A percentile compares a stretch with the other conserved stretches of the same genome.
phyloP scores from a whole-genome alignment of 2,888 invertebrate genomes.

The Cotesia congregata region DNA sequence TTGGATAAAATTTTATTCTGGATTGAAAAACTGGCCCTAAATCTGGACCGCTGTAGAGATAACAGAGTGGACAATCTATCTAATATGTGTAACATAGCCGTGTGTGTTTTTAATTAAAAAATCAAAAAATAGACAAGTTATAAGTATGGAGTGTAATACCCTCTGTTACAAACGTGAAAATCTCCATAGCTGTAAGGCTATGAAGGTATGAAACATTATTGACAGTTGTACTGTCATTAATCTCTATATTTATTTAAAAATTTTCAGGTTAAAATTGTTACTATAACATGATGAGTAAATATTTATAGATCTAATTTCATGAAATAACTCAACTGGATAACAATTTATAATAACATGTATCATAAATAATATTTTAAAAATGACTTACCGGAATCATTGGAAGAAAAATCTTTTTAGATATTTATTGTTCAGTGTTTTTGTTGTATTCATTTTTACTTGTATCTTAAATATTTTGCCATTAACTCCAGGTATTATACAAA shows the following conservation, averaged over 20 bases:
- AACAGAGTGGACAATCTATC: too few relatives aligned
- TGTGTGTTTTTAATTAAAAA: too few relatives aligned
- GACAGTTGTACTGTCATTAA: background rate
- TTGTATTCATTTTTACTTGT: slow-evolving; percentile 69
- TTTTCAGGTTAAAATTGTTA: background rate
- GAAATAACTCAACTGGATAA: background rate
- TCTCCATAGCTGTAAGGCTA: too few relatives aligned
- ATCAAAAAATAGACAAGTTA: too few relatives aligned
- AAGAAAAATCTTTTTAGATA: slow-evolving; percentile 63
- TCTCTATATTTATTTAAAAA: background rate
- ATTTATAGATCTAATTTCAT: too few relatives aligned
- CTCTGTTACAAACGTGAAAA: too few relatives aligned
- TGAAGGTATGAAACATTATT: background rate
- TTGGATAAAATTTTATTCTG: too few relatives aligned
- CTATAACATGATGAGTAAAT: background rate
- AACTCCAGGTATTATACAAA: slow-evolving; percentile 62
- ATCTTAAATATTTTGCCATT: slow-evolving; percentile 69
- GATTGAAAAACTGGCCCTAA: too few relatives aligned
- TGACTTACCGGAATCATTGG: slow-evolving; percentile 56
- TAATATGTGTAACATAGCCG: too few relatives aligned
- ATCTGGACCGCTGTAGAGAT: too few relatives aligned
- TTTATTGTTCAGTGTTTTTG: slow-evolving; percentile 67
- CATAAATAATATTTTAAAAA: slow-evolving; percentile 42
- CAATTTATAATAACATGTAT: background rate
- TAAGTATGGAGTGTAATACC: too few relatives aligned